These are phyloP conservation scores for Meles meles DNA, from an alignment of 2,113 vertebrate genomes.

Conservation along the genomic window DNA sequence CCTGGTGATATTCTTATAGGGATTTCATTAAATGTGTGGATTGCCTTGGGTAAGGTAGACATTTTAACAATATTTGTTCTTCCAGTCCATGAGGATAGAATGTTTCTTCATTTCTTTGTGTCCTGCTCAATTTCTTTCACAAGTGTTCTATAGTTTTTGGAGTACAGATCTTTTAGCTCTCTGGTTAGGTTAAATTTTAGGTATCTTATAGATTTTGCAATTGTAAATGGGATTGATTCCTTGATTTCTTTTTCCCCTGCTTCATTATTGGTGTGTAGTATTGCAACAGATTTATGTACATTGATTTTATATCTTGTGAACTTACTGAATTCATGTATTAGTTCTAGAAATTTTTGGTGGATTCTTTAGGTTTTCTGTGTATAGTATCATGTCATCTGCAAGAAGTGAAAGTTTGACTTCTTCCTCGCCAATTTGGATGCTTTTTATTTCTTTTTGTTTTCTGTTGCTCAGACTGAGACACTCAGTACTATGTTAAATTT, in stretches of 20 bases:
- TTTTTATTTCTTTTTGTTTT: neutral
- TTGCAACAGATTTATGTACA: neutral
- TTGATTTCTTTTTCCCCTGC: neutral
- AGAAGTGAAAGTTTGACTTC: neutral
- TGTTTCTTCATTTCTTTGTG: no score
- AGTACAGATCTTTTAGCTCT: neutral
- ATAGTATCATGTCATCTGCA: no score
- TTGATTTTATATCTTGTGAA: neutral
- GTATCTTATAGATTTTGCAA: neutral
- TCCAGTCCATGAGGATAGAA: no score
- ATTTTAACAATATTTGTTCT: no score
- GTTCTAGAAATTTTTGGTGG: no score
- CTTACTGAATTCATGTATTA: no score
- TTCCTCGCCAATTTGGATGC: neutral
- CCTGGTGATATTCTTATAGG: no score
- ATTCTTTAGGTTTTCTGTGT: no score
- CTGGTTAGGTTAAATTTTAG: neutral
- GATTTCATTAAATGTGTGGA: no score
- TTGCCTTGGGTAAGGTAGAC: no score
- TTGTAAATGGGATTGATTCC: neutral
- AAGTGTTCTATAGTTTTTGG: no score
- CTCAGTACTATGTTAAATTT: neutral
- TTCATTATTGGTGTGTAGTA: neutral
- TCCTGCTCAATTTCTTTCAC: no score
- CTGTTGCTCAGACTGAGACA: neutral